phyloP scores from a whole-genome alignment of 2,888 invertebrate species.

The Tachina grossa region DNA sequence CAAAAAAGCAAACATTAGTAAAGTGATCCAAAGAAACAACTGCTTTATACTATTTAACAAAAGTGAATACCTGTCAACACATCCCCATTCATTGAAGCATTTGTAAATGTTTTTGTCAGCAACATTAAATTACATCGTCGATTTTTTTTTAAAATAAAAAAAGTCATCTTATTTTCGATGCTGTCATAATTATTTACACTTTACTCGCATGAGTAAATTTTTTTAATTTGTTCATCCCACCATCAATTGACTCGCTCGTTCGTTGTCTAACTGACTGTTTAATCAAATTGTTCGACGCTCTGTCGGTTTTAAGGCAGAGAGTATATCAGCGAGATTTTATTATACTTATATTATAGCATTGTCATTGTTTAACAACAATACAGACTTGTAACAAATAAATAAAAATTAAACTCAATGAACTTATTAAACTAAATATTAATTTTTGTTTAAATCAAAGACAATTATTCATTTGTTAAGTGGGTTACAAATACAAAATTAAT shows the following conservation, averaged over 20 bases:
- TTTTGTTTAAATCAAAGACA: slow-evolving; percentile 22
- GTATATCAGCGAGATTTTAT: slow-evolving; percentile 2
- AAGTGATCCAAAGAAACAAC: neutral
- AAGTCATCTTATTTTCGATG: neutral
- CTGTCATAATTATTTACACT: slow-evolving; percentile 28
- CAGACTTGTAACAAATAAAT: slow-evolving; percentile 19
- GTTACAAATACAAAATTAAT: neutral
- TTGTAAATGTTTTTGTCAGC: slow-evolving; percentile 9
- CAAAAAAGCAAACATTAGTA: neutral
- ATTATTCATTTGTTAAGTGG: slow-evolving; percentile 50
- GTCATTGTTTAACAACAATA: slow-evolving; percentile 49
- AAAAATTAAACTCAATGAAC: slow-evolving; percentile 58
- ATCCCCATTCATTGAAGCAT: neutral
- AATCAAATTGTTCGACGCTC: neutral
- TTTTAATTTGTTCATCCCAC: slow-evolving; percentile 1
- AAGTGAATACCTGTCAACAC: slow-evolving; percentile 3
- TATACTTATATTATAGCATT: slow-evolving; percentile 7
- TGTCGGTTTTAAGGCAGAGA: neutral
- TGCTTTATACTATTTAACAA: neutral
- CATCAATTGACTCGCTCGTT: neutral
- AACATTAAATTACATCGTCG: slow-evolving; percentile 27
- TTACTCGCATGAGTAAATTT: slow-evolving; percentile 3
- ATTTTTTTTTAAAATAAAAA: neutral
- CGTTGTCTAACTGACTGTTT: neutral
- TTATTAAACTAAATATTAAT: slow-evolving; percentile 39